Evolutionary conservation across 2,797 vertebrate genomes (phyloP).

Genomic region (Sciaenops ocellatus): DNA sequence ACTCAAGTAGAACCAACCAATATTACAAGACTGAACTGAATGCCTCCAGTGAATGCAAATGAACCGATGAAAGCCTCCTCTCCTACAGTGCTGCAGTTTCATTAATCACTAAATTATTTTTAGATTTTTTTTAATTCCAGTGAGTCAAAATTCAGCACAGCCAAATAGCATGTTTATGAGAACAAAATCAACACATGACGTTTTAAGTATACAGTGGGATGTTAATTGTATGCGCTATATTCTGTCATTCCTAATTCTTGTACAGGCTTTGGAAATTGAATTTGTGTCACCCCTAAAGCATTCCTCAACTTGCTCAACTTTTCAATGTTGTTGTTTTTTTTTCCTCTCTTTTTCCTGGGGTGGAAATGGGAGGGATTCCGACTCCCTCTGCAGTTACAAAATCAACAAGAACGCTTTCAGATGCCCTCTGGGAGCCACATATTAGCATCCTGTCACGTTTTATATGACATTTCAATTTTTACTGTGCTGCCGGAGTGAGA

Average conservation of each 20-base stretch:
- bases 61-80: neutral
- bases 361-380: slow-evolving; percentile 64
- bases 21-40: neutral
- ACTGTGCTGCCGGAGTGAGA: slow-evolving; percentile 72
- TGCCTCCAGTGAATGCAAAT: slow-evolving; percentile 3
- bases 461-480: slow-evolving; percentile 85
- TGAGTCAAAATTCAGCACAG: neutral
- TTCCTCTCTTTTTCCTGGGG: slow-evolving; percentile 44
- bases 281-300: slow-evolving; percentile 58
- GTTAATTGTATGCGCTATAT: slow-evolving; percentile 39
- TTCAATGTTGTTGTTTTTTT: slow-evolving; percentile 35
- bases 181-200: neutral
- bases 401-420: slow-evolving; percentile 81
- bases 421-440: slow-evolving; percentile 82
- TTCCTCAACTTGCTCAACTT: slow-evolving; percentile 62
- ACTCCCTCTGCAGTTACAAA: slow-evolving; percentile 77
- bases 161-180: slow-evolving; percentile 7
- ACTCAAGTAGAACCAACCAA: neutral
- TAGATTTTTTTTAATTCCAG: neutral
- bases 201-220: slow-evolving; percentile 33
- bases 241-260: slow-evolving; percentile 57
- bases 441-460: slow-evolving; percentile 84
- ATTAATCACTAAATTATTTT: slow-evolving; percentile 9
- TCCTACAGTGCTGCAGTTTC: slow-evolving; percentile 6
- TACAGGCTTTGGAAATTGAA: slow-evolving; percentile 60